These are phyloP conservation scores for Jaculus jaculus DNA, from an alignment of 2,113 vertebrate species.

Conservation along the genomic window DNA sequence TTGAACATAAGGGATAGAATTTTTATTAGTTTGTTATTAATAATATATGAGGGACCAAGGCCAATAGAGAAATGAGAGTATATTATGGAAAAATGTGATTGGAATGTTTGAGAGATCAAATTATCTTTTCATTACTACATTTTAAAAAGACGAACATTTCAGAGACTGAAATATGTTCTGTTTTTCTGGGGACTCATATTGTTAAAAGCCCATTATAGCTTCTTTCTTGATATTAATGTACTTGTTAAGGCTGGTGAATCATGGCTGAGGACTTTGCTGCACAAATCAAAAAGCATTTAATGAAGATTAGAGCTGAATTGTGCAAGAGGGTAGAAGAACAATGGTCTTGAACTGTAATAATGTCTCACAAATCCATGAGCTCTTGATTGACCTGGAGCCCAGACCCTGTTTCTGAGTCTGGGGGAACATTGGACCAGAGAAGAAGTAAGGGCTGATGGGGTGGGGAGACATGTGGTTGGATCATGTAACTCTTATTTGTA, in stretches of 20 bases:
- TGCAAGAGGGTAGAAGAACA: neutral
- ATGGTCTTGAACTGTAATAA: neutral
- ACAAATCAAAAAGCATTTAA: conserved; percentile 68
- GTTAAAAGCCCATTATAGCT: conserved; percentile 69
- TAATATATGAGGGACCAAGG: conserved; percentile 39
- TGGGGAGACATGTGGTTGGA: neutral
- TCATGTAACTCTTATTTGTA: neutral
- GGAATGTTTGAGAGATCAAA: conserved; percentile 64
- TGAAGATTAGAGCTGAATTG: conserved; percentile 48
- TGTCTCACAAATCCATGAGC: neutral
- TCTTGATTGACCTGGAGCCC: neutral
- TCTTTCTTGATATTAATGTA: conserved; percentile 68
- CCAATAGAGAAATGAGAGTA: conserved; percentile 35
- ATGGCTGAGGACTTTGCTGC: conserved; percentile 48
- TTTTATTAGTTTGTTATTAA: conserved; percentile 60
- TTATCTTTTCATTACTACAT: conserved; percentile 74
- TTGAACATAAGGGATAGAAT: neutral
- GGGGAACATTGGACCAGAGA: neutral
- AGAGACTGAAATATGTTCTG: conserved; percentile 65
- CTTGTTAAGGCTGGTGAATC: conserved; percentile 58
- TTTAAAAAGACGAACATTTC: conserved; percentile 66
- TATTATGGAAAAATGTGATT: conserved; percentile 64
- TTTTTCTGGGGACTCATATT: conserved; percentile 70
- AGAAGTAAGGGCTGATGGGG: neutral
- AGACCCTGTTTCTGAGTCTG: neutral